Evolutionary conservation across 2,888 invertebrate genomes (phyloP).

Genomic region (Nephrotoma flavescens): DNA sequence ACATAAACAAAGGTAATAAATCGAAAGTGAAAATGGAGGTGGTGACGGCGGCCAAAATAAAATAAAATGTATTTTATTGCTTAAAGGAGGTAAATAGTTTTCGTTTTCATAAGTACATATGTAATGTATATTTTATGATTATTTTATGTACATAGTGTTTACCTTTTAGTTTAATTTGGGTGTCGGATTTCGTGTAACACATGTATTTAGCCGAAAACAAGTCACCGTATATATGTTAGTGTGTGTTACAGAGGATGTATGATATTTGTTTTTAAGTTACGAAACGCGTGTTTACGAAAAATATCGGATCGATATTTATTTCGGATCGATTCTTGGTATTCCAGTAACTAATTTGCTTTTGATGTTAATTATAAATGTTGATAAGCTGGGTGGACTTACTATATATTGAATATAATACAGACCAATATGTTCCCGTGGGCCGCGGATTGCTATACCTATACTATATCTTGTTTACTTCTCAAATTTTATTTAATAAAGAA

Average conservation of each 20-base stretch:
- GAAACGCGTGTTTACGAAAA: not conserved
- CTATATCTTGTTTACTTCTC: too few species aligned
- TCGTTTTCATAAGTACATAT: not conserved
- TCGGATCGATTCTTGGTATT: not conserved
- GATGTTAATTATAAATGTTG: too few species aligned
- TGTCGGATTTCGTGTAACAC: not conserved
- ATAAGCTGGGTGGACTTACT: too few species aligned
- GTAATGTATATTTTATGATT: not conserved
- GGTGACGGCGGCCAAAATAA: not conserved
- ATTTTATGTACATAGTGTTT: not conserved
- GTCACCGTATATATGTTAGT: not conserved
- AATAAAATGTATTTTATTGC: not conserved
- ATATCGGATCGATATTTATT: not conserved
- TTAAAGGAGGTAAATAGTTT: not conserved
- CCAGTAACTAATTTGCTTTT: too few species aligned
- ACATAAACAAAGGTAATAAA: not conserved
- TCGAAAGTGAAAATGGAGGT: not conserved
- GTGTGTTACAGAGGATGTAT: not conserved
- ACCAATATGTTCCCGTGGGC: too few species aligned
- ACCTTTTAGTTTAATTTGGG: not conserved
- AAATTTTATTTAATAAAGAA: too few species aligned
- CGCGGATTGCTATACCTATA: too few species aligned
- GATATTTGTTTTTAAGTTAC: too few species aligned
- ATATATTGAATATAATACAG: too few species aligned
- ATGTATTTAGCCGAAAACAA: not conserved